A percentile compares a stretch with the other conserved stretches of the same genome.
Evolutionary conservation across 2,888 invertebrate genomes (phyloP).

Genomic region (Athalia circularis): DNA sequence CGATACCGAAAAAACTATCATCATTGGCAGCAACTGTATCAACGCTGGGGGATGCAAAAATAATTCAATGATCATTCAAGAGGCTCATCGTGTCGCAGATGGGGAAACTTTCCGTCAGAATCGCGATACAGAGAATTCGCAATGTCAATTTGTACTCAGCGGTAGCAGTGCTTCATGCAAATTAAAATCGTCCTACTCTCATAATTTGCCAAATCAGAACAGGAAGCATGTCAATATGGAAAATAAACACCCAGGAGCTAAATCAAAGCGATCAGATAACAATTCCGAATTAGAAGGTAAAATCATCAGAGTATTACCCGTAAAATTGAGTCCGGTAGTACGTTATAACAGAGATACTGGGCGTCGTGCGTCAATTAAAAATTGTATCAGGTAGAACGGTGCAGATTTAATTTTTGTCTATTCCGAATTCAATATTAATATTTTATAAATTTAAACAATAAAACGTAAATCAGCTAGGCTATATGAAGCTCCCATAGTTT

Average conservation of each 20-base stretch:
- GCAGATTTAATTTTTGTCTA: too few species aligned
- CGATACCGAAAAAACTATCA: neutral
- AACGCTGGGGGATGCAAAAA: neutral
- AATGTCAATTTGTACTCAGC: too few species aligned
- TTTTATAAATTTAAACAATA: too few species aligned
- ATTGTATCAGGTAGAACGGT: too few species aligned
- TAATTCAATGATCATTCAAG: neutral
- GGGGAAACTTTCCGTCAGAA: too few species aligned
- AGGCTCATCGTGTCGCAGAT: too few species aligned
- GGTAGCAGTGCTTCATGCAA: neutral
- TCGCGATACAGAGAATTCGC: too few species aligned
- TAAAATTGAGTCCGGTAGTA: constrained; percentile 20
- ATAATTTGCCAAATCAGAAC: neutral
- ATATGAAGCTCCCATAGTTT: too few species aligned
- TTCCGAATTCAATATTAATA: too few species aligned
- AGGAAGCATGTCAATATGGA: neutral
- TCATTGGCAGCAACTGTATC: neutral
- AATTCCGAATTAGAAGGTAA: neutral
- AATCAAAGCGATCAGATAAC: neutral
- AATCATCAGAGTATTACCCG: constrained; percentile 30
- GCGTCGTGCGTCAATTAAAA: too few species aligned
- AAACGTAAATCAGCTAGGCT: too few species aligned
- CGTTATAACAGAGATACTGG: neutral
- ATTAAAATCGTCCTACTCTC: neutral
- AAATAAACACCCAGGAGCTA: neutral